A percentile compares a stretch with the other conserved stretches of the same genome.
Conservation (phyloP, 1,140 invertebrate genomes). For the Neodiprion virginianus region DNA sequence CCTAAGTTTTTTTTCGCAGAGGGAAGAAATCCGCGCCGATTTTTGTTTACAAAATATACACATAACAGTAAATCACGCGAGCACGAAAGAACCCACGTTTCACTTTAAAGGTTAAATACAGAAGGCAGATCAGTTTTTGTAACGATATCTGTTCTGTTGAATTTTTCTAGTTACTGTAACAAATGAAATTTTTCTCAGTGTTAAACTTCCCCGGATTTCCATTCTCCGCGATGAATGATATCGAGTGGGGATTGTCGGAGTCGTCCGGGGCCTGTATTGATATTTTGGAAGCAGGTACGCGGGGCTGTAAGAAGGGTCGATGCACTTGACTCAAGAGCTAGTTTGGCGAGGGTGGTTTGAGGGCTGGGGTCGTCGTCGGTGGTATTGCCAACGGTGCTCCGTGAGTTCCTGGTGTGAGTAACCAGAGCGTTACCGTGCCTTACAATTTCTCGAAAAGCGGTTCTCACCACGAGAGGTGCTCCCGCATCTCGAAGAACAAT, state of each 20-base stretch:
- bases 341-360: background rate
- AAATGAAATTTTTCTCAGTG: too few relatives aligned
- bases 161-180: too few relatives aligned
- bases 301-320: background rate
- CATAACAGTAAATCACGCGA: too few relatives aligned
- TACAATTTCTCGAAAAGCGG: constrained; percentile 1
- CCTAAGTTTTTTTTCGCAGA: too few relatives aligned
- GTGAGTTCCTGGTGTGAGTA: background rate
- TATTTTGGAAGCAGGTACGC: constrained; percentile 2
- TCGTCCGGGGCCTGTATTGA: background rate
- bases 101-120: too few relatives aligned
- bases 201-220: too few relatives aligned
- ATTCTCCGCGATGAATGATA: too few relatives aligned
- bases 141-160: too few relatives aligned
- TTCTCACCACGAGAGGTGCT: constrained; percentile 2
- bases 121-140: too few relatives aligned
- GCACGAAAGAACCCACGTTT: too few relatives aligned
- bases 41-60: too few relatives aligned
- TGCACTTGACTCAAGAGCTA: constrained; percentile 3
- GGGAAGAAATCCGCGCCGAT: too few relatives aligned
- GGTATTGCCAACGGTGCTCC: background rate
- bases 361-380: background rate
- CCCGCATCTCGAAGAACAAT: background rate
- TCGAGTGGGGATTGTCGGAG: background rate
- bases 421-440: constrained; percentile 1